Conservation (phyloP, 2,797 vertebrate genomes). For the Pogonophryne albipinna region DNA sequence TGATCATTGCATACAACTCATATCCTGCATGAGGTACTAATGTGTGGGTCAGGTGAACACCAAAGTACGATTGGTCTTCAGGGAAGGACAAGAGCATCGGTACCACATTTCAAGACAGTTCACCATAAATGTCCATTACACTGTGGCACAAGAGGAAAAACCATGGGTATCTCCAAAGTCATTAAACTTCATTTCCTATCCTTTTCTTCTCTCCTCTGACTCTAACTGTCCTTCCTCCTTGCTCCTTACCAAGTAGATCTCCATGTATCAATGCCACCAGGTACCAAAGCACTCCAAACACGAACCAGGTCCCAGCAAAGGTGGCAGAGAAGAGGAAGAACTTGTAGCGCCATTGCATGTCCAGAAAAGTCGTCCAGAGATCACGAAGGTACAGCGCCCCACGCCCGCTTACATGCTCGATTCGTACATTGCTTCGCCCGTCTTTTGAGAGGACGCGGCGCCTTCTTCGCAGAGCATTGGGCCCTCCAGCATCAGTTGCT, state of each 20-base stretch:
- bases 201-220: background rate
- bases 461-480: slow-evolving; percentile 73
- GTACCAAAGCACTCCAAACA: slow-evolving; percentile 88
- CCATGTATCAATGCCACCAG: slow-evolving; percentile 86
- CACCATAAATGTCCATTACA: background rate
- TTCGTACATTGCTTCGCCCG: slow-evolving; percentile 94
- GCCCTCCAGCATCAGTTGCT: slow-evolving; percentile 35
- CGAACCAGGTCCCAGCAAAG: slow-evolving; percentile 87
- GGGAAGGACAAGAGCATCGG: background rate
- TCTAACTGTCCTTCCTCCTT: background rate
- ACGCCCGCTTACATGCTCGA: slow-evolving; percentile 92
- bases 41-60: background rate
- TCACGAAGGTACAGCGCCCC: slow-evolving; percentile 93
- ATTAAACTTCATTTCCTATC: background rate
- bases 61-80: background rate
- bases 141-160: background rate
- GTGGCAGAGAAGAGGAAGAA: slow-evolving; percentile 87
- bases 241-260: slow-evolving; percentile 83
- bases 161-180: background rate
- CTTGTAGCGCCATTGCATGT: slow-evolving; percentile 90
- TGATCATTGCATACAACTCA: background rate
- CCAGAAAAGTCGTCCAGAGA: slow-evolving; percentile 92
- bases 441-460: slow-evolving; percentile 92
- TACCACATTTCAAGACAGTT: background rate
- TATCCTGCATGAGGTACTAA: background rate